Conservation (phyloP, 2,113 vertebrate species). For the Xenopus tropicalis region UCB_Xtro_10.0 CM004451.2:23116501-23117000, state of each 20-base stretch:
- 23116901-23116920: not conserved
- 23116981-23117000: too few species aligned
- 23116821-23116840: conserved; percentile 17
- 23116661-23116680: conserved; percentile 25
- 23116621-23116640: conserved; percentile 27
- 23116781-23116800: conserved; percentile 41
- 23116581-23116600: not conserved
- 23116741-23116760: conserved; percentile 34
- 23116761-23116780: conserved; percentile 32
- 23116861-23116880: conserved; percentile 35
- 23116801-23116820: conserved; percentile 41
- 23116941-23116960: not conserved
- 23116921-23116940: conserved; percentile 4
- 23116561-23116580: too few species aligned
- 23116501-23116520: too few species aligned
- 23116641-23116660: conserved; percentile 29
- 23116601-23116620: not conserved
- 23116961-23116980: too few species aligned
- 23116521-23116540: too few species aligned
- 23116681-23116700: conserved; percentile 35
- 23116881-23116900: not conserved
- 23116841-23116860: conserved; percentile 35
- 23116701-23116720: conserved; percentile 36
- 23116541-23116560: too few species aligned
- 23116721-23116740: conserved; percentile 41